Base-by-base conservation (phyloP, 2,113 vertebrate species). In the Pluvialis apricaria region DNA sequence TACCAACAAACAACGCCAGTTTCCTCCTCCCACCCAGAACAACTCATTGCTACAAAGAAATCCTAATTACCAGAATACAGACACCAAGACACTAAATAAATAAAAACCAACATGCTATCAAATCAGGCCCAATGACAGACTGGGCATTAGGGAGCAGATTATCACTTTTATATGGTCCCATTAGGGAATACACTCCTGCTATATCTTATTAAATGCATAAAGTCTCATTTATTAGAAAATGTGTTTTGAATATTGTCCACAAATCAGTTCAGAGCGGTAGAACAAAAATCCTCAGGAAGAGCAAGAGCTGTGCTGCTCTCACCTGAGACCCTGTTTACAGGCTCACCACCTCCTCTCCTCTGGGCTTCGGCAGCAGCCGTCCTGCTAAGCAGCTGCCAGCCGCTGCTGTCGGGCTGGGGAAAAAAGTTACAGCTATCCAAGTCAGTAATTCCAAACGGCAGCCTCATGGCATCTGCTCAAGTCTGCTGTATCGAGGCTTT, bases 311-410 rank as follows among this genome's bases (percentile, higher is more conserved):
- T 10, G 32, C 61, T 87, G 62, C 16, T 60, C 92, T 75, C 68
- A 21, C 26, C 2, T 10, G 7, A 32, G 84, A 61, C 58, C 82
- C 79, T 34, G 4, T 38, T 42, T 65, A 2, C 14, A 73, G 34
- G 26, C 45, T 76, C 4, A 40, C 22, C n/a, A 40, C 44, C 77
- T 60, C 51, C 76, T 47, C 42, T 51, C 66, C 38, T 25, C 6
- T 0, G n/a, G 70, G 47, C 76, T 49, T 12, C 42, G 42, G 1
- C 1, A 57, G 26, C 13, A 29, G 55, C 1, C 44, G 6, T 42
- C 76, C 69, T 20, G 18, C 34, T 4, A 4, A 55, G 86, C 86
- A 71, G 93, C 83, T 25, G 17, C 3, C 0, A 58, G 60, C 51
- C 65, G 31, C 34, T 26, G 42, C 83, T 51, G 2, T 2, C 3